Conservation (phyloP, 2,113 vertebrate species). For the Noturus placidus region DNA sequence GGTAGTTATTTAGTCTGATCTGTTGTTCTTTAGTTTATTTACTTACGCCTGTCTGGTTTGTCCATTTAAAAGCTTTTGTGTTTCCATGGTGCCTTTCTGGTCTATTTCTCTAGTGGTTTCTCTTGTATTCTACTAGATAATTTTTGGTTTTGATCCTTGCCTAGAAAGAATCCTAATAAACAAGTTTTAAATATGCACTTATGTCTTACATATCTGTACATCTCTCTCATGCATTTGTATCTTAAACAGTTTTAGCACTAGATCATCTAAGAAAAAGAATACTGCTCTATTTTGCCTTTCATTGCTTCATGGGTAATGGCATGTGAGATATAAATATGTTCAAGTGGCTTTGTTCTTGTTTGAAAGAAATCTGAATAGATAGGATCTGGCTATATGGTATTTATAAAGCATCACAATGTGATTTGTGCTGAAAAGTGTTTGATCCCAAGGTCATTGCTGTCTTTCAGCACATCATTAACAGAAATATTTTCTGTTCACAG, state of each 20-base stretch:
- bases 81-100: not conserved
- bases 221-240: not conserved
- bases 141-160: not conserved
- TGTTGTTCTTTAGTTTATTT: not conserved
- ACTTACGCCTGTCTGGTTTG: constrained; percentile 1
- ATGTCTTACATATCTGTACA: not conserved
- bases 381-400: not conserved
- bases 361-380: constrained; percentile 4
- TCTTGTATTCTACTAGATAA: not conserved
- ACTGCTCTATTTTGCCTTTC: not conserved
- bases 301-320: not conserved
- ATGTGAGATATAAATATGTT: not conserved
- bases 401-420: not conserved
- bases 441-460: not conserved
- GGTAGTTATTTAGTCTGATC: not conserved
- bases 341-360: not conserved
- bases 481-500: not conserved
- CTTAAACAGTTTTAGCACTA: not conserved
- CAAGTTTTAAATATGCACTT: not conserved
- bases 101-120: not conserved
- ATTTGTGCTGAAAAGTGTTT: not conserved
- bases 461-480: constrained; percentile 11
- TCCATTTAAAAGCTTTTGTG: not conserved
- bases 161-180: not conserved
- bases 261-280: not conserved